A percentile compares a stretch with the other conserved stretches of the same genome.
Conservation (phyloP, 2,797 vertebrate genomes). For the Coranthus polyacanthus region DNA sequence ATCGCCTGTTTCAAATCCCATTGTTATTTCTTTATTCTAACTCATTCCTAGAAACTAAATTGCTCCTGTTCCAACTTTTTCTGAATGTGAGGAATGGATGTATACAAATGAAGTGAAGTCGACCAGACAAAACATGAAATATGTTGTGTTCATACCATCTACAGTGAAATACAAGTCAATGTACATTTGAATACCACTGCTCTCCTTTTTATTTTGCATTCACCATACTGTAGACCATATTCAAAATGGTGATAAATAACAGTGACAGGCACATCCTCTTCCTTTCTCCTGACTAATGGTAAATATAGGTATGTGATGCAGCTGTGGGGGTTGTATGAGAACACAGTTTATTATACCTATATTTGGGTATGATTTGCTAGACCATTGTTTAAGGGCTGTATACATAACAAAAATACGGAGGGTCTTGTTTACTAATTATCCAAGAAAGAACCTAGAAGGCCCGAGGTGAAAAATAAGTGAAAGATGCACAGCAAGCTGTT, state of each 20-base stretch:
- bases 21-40: too few species aligned
- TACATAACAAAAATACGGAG: constrained; percentile 10
- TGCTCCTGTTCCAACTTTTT: too few species aligned
- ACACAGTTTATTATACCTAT: constrained; percentile 11
- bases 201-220: too few species aligned
- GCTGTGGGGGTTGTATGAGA: constrained; percentile 20
- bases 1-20: too few species aligned
- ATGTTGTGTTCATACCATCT: too few species aligned
- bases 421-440: constrained; percentile 43
- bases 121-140: too few species aligned
- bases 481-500: constrained; percentile 48
- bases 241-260: constrained; percentile 12
- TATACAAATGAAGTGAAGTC: too few species aligned
- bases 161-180: too few species aligned
- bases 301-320: constrained; percentile 28
- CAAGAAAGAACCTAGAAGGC: constrained; percentile 36
- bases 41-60: too few species aligned
- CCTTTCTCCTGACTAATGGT: constrained; percentile 24
- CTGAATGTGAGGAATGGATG: too few species aligned
- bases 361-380: constrained; percentile 31
- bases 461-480: constrained; percentile 13
- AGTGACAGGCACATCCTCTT: constrained; percentile 39
- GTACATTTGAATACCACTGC: too few species aligned
- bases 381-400: constrained; percentile 27
- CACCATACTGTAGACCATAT: too few species aligned